Evolutionary conservation across 2,113 vertebrate genomes (phyloP).

Genomic region (Chauna torquata): DNA sequence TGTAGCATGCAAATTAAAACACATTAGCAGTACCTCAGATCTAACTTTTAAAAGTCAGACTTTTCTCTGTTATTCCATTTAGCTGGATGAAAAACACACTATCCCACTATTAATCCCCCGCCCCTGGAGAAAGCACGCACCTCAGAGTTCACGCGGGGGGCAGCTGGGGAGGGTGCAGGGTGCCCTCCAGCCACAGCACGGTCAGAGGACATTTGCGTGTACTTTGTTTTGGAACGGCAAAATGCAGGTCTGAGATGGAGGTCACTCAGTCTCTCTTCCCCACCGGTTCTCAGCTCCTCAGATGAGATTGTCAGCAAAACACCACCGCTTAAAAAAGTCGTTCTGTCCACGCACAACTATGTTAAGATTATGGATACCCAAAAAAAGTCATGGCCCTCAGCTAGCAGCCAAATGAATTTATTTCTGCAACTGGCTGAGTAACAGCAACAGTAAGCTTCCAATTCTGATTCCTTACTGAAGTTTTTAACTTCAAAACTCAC

Average conservation of each 20-base stretch:
- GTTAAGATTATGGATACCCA: background rate
- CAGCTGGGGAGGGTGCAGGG: background rate
- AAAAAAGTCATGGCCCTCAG: background rate
- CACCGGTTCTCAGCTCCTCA: background rate
- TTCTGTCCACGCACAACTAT: fast-evolving
- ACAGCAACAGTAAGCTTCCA: background rate
- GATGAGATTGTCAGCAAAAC: background rate
- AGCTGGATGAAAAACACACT: background rate
- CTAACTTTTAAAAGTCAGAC: background rate
- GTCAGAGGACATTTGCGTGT: background rate
- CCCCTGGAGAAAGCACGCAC: background rate
- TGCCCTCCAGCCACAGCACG: background rate
- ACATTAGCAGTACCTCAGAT: background rate
- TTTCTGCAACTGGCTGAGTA: background rate
- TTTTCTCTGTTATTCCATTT: background rate
- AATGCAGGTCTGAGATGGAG: background rate
- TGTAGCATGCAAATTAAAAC: background rate
- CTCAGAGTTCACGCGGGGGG: background rate
- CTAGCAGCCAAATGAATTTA: background rate
- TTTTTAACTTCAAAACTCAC: background rate
- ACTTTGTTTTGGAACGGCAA: background rate
- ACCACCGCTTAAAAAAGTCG: background rate
- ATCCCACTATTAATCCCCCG: background rate
- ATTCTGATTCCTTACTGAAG: background rate
- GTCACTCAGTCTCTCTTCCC: background rate